Conservation (phyloP, 2,888 invertebrate genomes). For the Protula sp. region DNA sequence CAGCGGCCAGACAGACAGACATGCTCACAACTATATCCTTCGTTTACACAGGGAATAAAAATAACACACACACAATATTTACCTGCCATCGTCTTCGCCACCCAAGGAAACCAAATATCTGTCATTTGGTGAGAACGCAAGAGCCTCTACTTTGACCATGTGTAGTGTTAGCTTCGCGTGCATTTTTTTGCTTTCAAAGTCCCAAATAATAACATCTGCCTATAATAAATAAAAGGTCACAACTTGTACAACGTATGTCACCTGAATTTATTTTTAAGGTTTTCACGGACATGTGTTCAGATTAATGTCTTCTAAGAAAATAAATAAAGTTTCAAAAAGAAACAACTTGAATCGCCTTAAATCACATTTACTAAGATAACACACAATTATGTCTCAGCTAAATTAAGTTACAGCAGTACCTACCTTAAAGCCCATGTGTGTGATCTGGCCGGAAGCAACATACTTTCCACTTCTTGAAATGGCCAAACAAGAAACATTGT, state of each 20-base stretch:
- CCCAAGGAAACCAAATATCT: constrained; percentile 79
- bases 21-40: no score
- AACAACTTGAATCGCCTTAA: neutral
- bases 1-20: no score
- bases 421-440: constrained; percentile 83
- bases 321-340: no score
- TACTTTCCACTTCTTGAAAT: constrained; percentile 68
- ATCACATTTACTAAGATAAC: no score
- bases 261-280: neutral
- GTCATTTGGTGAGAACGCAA: constrained; percentile 77
- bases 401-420: no score
- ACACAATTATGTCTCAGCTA: no score
- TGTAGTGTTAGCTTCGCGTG: constrained; percentile 74
- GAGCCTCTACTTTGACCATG: constrained; percentile 79
- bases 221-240: constrained; percentile 26
- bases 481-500: constrained; percentile 52
- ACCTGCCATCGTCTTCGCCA: constrained; percentile 77
- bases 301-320: no score
- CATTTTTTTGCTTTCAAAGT: constrained; percentile 64
- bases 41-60: no score
- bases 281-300: no score
- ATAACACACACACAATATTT: no score
- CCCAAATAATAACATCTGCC: constrained; percentile 80
- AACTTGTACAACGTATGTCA: no score
- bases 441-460: constrained; percentile 84